Evolutionary conservation across 2,113 vertebrate genomes (phyloP).

Genomic region (Apistogramma diplotaenia): DNA sequence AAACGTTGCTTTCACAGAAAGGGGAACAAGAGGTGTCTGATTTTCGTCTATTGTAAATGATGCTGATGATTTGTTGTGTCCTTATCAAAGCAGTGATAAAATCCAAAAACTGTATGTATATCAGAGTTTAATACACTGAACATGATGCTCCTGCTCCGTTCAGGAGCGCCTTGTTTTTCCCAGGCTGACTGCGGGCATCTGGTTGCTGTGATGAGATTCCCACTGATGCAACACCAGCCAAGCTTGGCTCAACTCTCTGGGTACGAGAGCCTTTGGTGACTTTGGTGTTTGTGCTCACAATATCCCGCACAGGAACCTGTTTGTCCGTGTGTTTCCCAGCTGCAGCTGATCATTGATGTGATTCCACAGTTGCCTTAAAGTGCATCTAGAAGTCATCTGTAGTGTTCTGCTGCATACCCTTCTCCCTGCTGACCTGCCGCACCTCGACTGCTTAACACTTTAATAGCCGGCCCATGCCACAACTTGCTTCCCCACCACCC

Average conservation of each 20-base stretch:
- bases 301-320: neutral
- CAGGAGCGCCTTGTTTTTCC: conserved; percentile 34
- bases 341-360: neutral
- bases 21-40: neutral
- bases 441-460: conserved; percentile 59
- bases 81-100: neutral
- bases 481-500: neutral
- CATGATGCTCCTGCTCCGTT: neutral
- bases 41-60: neutral
- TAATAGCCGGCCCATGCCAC: conserved; percentile 23
- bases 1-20: neutral
- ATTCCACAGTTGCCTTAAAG: neutral
- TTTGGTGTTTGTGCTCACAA: conserved; percentile 24
- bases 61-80: neutral
- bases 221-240: conserved; percentile 71
- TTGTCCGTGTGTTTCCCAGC: neutral
- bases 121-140: neutral
- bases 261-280: neutral
- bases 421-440: conserved; percentile 16
- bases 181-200: conserved; percentile 4
- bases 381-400: neutral
- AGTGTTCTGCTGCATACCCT: neutral
- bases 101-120: neutral
- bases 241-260: conserved; percentile 46
- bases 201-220: conserved; percentile 64